Evolutionary conservation across 2,797 vertebrate genomes (phyloP), one percentile per base, ranked within the genome.

Genomic region (Falco peregrinus): DNA sequence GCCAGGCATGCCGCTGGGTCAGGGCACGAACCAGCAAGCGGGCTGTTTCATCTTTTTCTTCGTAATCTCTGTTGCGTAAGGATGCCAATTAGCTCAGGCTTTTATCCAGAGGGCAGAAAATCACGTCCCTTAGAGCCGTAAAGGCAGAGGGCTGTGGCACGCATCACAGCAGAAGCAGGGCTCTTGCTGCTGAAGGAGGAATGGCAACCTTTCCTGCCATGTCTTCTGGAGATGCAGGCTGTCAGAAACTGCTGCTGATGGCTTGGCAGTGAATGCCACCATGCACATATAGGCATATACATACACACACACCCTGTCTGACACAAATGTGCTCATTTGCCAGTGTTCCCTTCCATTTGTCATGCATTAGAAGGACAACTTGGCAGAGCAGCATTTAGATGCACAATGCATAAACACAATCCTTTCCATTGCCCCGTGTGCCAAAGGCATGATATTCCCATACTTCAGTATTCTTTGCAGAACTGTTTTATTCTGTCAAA

Each of bases 251-350:
- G 24, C 29, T 57, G 60, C n/a, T 7, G 21, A 8, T 16, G 48
- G 35, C 35, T n/a, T n/a, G 35, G 22, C 21, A 33, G 35, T 16
- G 48, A 28, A n/a, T 51, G 64, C 17, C 37, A 33, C 15, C 31
- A 5, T 1, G 6, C 4, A 20, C 24, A 31, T 26, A 5, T 13
- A 5, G 2, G 15, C 18, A 5, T 17, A 18, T 10, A 2, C 7
- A 3, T 31, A 19, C 31, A n/a, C 10, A 28, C 39, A 20, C 2
- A 17, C 26, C 18, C 60, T 20, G 18, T 7, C 18, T 41, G 28
- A 63, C 37, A 63, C 37, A 63, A 45, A 45, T 45, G 39, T 10
- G 14, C 29, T 13, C 14, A 4, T 35, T 54, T 43, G 39, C 22
- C n/a, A 0, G 1, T 0, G 16, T 13, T 39, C 53, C 28, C 37